Evolutionary conservation across 2,113 vertebrate species (phyloP).

Genomic region (Copsychus sechellarum): DNA sequence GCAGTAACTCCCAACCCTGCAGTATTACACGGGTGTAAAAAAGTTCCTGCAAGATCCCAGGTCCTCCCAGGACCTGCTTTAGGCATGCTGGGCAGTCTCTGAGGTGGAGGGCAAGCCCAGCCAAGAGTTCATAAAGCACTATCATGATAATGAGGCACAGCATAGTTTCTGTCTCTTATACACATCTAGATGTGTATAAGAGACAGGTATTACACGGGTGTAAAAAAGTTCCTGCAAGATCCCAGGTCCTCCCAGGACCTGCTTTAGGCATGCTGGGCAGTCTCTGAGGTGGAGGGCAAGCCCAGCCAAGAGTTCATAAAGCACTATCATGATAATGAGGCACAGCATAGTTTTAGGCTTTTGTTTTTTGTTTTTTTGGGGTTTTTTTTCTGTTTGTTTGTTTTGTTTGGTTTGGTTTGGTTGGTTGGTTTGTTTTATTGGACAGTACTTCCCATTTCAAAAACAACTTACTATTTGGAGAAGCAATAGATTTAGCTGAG

Average conservation of each 20-base stretch:
- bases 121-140: neutral
- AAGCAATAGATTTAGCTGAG: neutral
- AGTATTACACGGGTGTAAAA: neutral
- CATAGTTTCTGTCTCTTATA: too few species aligned
- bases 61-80: neutral
- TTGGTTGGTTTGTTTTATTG: neutral
- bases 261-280: neutral
- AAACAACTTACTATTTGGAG: neutral
- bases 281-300: neutral
- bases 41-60: neutral
- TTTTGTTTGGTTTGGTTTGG: too few species aligned
- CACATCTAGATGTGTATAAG: too few species aligned
- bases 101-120: neutral
- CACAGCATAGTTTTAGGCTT: neutral
- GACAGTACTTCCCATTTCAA: neutral
- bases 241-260: neutral
- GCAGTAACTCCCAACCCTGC: neutral
- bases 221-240: neutral
- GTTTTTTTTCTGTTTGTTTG: too few species aligned
- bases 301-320: neutral
- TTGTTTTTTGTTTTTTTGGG: neutral
- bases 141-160: neutral
- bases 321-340: neutral
- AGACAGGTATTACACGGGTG: neutral
- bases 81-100: neutral